Conservation (phyloP, 2,113 vertebrate species). For the Odocoileus virginianus region DNA sequence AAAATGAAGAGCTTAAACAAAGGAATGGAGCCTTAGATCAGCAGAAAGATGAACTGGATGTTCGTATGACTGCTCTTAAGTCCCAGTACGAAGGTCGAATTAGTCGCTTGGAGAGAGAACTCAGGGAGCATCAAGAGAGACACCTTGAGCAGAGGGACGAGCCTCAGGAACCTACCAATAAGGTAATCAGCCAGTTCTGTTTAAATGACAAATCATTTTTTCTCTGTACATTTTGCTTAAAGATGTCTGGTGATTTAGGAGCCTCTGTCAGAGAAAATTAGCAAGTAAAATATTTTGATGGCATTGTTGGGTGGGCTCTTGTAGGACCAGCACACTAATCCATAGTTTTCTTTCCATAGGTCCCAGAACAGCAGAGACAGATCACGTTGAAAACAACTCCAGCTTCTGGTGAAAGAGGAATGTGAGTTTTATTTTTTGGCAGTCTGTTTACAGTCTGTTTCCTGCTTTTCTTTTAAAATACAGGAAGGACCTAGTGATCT, state of each 20-base stretch:
- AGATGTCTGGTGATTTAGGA: background rate
- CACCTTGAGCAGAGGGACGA: constrained; percentile 95
- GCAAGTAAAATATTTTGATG: background rate
- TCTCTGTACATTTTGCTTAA: background rate
- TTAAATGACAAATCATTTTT: background rate
- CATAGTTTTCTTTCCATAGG: constrained; percentile 77
- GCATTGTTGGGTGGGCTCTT: background rate
- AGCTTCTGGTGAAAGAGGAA: constrained; percentile 92
- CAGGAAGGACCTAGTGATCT: background rate
- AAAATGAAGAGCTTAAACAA: constrained; percentile 93
- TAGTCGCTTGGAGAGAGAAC: constrained; percentile 92
- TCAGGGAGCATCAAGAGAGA: constrained; percentile 94
- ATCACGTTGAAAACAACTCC: constrained; percentile 93
- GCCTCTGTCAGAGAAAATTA: background rate
- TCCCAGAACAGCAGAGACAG: constrained; percentile 94
- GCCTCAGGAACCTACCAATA: constrained; percentile 89
- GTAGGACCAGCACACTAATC: background rate
- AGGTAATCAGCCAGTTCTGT: constrained; percentile 80
- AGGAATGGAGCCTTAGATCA: constrained; percentile 82
- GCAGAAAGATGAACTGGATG: constrained; percentile 93
- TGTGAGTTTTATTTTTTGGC: constrained; percentile 80
- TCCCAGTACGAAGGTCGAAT: constrained; percentile 96
- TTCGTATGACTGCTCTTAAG: constrained; percentile 93
- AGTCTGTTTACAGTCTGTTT: background rate
- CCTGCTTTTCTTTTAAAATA: background rate